A percentile compares a stretch with the other conserved stretches of the same genome.
These are phyloP conservation scores for Synanthedon andrenaeformis DNA, from an alignment of 2,888 invertebrate species.

Conservation along the genomic window DNA sequence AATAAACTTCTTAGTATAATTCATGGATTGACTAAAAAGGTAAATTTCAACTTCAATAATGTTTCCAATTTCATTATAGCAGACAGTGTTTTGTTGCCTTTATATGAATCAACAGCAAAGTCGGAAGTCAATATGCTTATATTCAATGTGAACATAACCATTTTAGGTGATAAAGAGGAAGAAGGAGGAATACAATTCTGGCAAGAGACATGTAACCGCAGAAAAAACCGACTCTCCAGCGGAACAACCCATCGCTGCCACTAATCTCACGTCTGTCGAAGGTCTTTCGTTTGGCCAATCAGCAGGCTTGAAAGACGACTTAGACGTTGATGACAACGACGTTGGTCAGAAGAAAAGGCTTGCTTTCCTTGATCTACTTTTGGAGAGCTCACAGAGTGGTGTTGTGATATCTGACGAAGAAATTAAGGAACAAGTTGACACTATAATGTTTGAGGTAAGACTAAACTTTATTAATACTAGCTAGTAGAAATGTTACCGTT, in stretches of 20 bases:
- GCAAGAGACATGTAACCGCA: slow-evolving; percentile 49
- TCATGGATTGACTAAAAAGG: slow-evolving; percentile 84
- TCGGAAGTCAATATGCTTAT: too few species aligned
- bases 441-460: slow-evolving; percentile 86
- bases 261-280: slow-evolving; percentile 63
- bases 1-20: slow-evolving; percentile 80
- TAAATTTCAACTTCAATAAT: slow-evolving; percentile 21
- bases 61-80: too few species aligned
- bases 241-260: slow-evolving; percentile 18
- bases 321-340: slow-evolving; percentile 83
- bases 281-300: slow-evolving; percentile 80
- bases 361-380: slow-evolving; percentile 88
- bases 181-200: slow-evolving; percentile 79
- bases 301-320: slow-evolving; percentile 80
- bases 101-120: too few species aligned
- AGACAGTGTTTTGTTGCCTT: too few species aligned
- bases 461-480: not conserved
- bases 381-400: slow-evolving; percentile 82
- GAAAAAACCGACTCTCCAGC: slow-evolving; percentile 19
- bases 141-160: too few species aligned
- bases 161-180: slow-evolving; percentile 75
- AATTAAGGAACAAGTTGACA: slow-evolving; percentile 86
- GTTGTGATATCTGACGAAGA: slow-evolving; percentile 80
- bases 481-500: too few species aligned
- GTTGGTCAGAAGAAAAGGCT: slow-evolving; percentile 85